Evolutionary conservation across 2,888 invertebrate species (phyloP).

Genomic region (Drosophila pseudotalamancana): DNA sequence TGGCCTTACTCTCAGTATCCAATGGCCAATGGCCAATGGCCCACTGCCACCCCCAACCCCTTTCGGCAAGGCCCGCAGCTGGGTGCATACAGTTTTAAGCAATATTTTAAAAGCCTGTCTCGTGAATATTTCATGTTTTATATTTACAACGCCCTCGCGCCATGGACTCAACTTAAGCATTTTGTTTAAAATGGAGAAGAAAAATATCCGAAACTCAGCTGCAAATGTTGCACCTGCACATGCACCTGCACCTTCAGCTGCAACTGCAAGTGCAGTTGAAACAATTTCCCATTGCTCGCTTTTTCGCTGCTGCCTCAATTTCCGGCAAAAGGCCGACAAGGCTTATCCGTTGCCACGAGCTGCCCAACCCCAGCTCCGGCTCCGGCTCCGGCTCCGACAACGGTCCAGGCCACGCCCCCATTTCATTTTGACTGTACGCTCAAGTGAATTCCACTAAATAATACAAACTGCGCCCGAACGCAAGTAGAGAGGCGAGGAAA

Average conservation of each 20-base stretch:
- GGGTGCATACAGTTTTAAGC: constrained; percentile 35
- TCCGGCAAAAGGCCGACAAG: constrained; percentile 66
- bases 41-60: background rate
- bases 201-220: constrained; percentile 37
- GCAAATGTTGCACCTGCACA: constrained; percentile 68
- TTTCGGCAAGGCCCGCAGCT: background rate
- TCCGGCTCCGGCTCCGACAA: background rate
- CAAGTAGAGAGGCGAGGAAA: constrained; percentile 6
- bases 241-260: no score
- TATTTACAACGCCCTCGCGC: constrained; percentile 51
- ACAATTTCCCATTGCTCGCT: constrained; percentile 46
- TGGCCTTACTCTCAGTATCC: constrained; percentile 7
- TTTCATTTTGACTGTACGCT: constrained; percentile 66
- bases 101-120: constrained; percentile 71
- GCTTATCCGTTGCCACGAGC: constrained; percentile 60
- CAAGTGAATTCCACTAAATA: constrained; percentile 67
- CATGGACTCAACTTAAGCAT: constrained; percentile 38
- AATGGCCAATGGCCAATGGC: no score
- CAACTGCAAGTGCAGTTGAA: constrained; percentile 56
- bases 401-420: constrained; percentile 38
- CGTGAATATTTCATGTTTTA: constrained; percentile 60
- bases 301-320: constrained; percentile 57
- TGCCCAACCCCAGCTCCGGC: background rate
- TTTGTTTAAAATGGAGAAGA: constrained; percentile 11
- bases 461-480: constrained; percentile 41